Evolutionary conservation across 2,888 invertebrate genomes (phyloP).

Genomic region (Caenorhabditis zanzibari): DNA sequence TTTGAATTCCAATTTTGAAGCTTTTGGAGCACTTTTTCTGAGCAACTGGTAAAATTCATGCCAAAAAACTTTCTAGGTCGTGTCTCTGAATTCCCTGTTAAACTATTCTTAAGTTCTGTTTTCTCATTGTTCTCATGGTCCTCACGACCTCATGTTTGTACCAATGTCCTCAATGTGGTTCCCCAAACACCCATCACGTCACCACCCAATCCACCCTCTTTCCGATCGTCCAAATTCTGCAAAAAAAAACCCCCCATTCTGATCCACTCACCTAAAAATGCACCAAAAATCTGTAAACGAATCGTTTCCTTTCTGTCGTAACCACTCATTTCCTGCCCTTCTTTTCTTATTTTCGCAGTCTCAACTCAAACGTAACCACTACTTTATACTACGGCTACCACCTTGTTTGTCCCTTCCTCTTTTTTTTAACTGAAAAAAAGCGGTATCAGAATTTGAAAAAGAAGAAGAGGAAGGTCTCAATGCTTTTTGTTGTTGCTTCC

Average conservation of each 20-base stretch:
- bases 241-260: background rate
- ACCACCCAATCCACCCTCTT: background rate
- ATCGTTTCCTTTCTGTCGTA: slow-evolving; percentile 3
- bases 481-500: slow-evolving; percentile 16
- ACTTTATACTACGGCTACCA: slow-evolving; percentile 11
- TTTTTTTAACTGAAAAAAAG: background rate
- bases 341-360: no score
- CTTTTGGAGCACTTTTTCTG: no score
- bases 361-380: background rate
- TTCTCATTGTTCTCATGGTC: no score
- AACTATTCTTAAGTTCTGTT: no score
- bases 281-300: slow-evolving; percentile 5
- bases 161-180: no score
- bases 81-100: no score
- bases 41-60: no score
- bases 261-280: background rate
- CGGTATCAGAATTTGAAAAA: background rate
- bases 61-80: no score
- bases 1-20: no score
- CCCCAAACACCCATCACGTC: background rate
- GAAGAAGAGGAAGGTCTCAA: slow-evolving; percentile 11
- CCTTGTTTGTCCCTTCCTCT: slow-evolving; percentile 15
- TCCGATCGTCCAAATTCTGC: background rate
- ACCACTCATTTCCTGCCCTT: slow-evolving; percentile 33
- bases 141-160: no score